Base-by-base conservation (phyloP, 1,140 invertebrate species). In the Laodelphax striatellus region DNA sequence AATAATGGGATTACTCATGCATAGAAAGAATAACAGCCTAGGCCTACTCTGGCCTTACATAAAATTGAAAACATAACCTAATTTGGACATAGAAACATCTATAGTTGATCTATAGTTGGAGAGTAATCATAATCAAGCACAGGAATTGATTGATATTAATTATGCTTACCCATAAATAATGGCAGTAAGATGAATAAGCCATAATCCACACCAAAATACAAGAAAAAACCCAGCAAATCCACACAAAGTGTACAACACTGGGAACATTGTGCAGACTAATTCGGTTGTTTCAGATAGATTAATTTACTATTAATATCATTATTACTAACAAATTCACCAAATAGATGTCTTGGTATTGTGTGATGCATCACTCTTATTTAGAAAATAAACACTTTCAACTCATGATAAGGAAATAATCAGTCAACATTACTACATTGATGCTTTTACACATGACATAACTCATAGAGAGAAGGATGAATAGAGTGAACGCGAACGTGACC, bases 211-310 rank as follows among this genome's bases (percentile, higher is more conserved):
- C 82, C 82, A 85, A 66, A 83, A 81, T 66, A 81, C 70, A 69
- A 84, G 78, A 70, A 85, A 83, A 69, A 83, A 81, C 73, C 80
- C 75, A 64, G 82, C 82, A 69, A 84, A 80, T 70, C 80, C 81
- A 71, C 82, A 81, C 17, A 72, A 66, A 58, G 68, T 67, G 57
- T 70, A 71, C 16, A 66, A 64, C 55, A 70, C 58, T 34, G 68
- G 64, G 38, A 63, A 64, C 68, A 69, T 69, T 58, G 5, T 50
- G 10, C 6, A 11, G n/a, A 22, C 46, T 50, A 50, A 17, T 22
- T 50, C 16, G 46, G 46, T 22, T 50, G 46, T 22, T 50, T 50
- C 21, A 50, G 14, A 22, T 50, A 50, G 16, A 50, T 50, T 50
- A 50, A 50, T 50, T 17, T 50, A 50, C 46, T 17, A 50, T 8